Evolutionary conservation across 1,140 invertebrate species (phyloP), one percentile per base, ranked within the genome.

Genomic region (Habropoda laboriosa): DNA sequence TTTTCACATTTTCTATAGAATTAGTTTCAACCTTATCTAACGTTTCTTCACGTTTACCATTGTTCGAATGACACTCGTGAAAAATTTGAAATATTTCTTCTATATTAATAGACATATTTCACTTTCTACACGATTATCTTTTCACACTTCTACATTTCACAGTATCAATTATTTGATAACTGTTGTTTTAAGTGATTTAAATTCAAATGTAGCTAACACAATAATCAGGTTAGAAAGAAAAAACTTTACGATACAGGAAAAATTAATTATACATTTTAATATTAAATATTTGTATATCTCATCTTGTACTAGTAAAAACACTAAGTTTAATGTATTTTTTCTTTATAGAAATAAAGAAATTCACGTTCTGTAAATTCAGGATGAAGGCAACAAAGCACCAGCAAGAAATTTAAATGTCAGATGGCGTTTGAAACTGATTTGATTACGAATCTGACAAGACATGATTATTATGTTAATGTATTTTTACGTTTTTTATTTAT

Each of bases 41-140:
- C 55, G 13, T 32, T 79, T 66, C n/a, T 1, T 51, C 38, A 55
- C 18, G 42, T n/a, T 67, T 47, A 12, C 68, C 12, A n/a, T 85
- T 24, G 12, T 32, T 40, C 12, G 45, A 30, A 61, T 67, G 53
- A 77, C 61, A 77, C 21, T 82, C 21, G 0, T 60, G 16, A 6
- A 86, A 13, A 30, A 82, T 86, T 82, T 24, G 18, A 45, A 77
- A 72, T 40, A 86, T 86, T 57, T 86, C 58, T 1, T 86, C 72
- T 53, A 66, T 66, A 8, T 61, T 32, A n/a, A 24, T 12, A 18
- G 3, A 49, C 55, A 73, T 82, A 8, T 42, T 51, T 66, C 51
- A 21, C 42, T 84, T 27, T 24, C 40, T 13, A 27, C 27, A 32
- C n/a, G 0, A 35, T 40, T 30, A 58, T 0, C 30, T 7, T 16